Conservation (phyloP, 1,140 invertebrate species). For the Elymnias hypermnestra region DNA sequence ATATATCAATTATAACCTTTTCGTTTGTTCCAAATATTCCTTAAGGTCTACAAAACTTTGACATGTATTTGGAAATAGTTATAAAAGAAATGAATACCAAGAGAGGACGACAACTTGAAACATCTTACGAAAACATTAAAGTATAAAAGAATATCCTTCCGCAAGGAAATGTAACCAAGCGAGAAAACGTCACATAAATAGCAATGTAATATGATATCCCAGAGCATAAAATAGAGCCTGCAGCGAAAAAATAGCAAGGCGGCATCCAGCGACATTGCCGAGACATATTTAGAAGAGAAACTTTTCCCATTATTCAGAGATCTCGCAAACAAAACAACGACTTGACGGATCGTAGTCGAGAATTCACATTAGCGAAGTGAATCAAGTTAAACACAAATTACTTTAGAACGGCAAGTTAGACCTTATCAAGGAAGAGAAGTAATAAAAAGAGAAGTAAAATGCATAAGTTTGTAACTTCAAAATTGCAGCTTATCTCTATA, state of each 20-base stretch:
- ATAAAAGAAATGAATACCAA: no score
- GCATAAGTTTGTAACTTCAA: no score
- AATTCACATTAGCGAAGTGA: slow-evolving; percentile 26
- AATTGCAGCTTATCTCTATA: no score
- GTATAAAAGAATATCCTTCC: background rate
- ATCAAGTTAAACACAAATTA: slow-evolving; percentile 29
- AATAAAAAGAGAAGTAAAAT: background rate
- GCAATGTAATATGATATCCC: background rate
- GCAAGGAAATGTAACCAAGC: background rate
- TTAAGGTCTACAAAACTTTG: no score
- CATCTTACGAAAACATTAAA: background rate
- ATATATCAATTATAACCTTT: no score
- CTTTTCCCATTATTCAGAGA: slow-evolving; percentile 39
- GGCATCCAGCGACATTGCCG: slow-evolving; percentile 5
- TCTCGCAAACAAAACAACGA: slow-evolving; percentile 34
- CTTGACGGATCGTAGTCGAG: slow-evolving; percentile 21
- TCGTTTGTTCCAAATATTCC: no score
- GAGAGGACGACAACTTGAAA: no score
- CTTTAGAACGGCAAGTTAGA: slow-evolving; percentile 14
- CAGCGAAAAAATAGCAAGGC: slow-evolving; percentile 7
- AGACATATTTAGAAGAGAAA: slow-evolving; percentile 23
- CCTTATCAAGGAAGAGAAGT: slow-evolving; percentile 4
- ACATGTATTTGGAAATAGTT: no score
- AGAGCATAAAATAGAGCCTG: slow-evolving; percentile 5
- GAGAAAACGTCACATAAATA: slow-evolving; percentile 1